Evolutionary conservation across 2,888 invertebrate species (phyloP).

Genomic region (Pandemis cinnamomeana): DNA sequence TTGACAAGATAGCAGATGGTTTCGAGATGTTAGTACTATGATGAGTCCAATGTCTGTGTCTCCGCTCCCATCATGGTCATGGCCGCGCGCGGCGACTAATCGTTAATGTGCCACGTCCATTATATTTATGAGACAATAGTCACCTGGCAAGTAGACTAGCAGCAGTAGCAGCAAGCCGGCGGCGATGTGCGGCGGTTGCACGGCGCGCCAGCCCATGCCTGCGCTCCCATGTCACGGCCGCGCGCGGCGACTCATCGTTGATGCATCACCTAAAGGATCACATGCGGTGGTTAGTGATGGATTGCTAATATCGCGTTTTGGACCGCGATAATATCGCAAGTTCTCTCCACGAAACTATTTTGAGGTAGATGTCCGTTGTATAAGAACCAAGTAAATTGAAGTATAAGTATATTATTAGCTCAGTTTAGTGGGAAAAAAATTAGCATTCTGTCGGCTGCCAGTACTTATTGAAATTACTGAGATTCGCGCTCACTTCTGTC

Average conservation of each 20-base stretch:
- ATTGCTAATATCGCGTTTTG: neutral
- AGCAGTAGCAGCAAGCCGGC: slow-evolving; percentile 85
- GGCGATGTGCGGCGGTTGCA: slow-evolving; percentile 89
- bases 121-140: slow-evolving; percentile 5
- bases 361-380: too few relatives aligned
- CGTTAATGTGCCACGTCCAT: slow-evolving; percentile 86
- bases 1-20: too few relatives aligned
- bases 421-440: too few relatives aligned
- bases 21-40: too few relatives aligned
- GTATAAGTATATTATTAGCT: too few relatives aligned
- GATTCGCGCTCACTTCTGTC: too few relatives aligned
- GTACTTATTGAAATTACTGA: too few relatives aligned
- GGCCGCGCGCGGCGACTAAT: slow-evolving; percentile 88
- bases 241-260: slow-evolving; percentile 91
- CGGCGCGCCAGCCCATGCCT: slow-evolving; percentile 96
- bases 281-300: neutral
- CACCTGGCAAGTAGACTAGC: slow-evolving; percentile 81
- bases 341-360: too few relatives aligned
- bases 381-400: too few relatives aligned
- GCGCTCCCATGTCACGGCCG: slow-evolving; percentile 91
- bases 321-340: neutral
- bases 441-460: too few relatives aligned
- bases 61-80: neutral
- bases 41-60: neutral
- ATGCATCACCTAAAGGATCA: slow-evolving; percentile 81